Conservation (phyloP, 2,888 invertebrate genomes). For the Callyntrura guangdongensis region DNA sequence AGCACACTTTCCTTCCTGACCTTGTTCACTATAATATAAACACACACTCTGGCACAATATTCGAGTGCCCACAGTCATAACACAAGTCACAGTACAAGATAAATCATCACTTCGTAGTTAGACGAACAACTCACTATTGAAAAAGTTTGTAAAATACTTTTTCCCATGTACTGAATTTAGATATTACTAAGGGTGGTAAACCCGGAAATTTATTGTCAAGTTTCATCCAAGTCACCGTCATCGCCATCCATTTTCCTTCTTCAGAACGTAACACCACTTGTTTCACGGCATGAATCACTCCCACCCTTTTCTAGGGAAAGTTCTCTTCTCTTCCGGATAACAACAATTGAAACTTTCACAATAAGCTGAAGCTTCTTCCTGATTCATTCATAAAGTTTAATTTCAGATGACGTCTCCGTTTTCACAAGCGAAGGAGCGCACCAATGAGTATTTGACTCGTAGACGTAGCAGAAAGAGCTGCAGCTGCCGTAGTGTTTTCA, state of each 20-base stretch:
- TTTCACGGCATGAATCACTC: neutral
- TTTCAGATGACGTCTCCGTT: neutral
- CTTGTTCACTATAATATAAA: too few relatives aligned
- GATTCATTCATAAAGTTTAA: neutral
- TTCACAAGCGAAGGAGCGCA: too few relatives aligned
- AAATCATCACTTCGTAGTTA: neutral
- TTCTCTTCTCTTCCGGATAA: neutral
- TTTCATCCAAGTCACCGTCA: conserved; percentile 62
- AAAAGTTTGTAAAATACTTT: neutral
- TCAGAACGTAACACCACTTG: neutral
- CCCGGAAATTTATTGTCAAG: conserved; percentile 54
- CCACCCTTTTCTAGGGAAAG: neutral
- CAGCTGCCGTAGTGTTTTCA: neutral
- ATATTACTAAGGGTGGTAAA: neutral
- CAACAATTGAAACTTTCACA: conserved; percentile 6
- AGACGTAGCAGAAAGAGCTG: too few relatives aligned
- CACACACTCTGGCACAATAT: too few relatives aligned
- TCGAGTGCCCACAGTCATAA: neutral
- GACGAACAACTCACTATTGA: neutral
- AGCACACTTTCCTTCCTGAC: too few relatives aligned
- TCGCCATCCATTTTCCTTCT: conserved; percentile 64
- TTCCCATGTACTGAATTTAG: neutral
- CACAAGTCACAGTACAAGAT: neutral
- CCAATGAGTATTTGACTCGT: too few relatives aligned
- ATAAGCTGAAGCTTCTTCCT: neutral